These are phyloP conservation scores for Kobus ellipsiprymnus DNA, from an alignment of 2,113 vertebrate species.

Conservation along the genomic window DNA sequence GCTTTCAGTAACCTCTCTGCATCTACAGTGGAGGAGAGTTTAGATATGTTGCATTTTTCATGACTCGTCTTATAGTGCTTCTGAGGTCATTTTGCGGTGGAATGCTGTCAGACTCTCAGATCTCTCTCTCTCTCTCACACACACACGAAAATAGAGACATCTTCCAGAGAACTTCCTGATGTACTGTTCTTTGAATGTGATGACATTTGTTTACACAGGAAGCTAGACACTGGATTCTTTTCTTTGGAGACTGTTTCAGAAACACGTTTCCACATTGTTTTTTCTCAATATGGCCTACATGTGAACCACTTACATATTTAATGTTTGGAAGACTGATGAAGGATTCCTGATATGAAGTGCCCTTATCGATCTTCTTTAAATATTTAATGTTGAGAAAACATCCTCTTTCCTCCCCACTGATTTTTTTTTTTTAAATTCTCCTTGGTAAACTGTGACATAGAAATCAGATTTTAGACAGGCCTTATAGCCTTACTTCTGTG, in stretches of 20 bases:
- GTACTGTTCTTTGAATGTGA: constrained; percentile 45
- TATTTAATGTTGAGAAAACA: constrained; percentile 59
- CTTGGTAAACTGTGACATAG: not conserved
- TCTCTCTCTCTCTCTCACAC: not conserved
- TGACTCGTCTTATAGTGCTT: constrained; percentile 28
- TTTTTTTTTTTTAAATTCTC: not conserved
- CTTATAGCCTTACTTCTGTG: not conserved
- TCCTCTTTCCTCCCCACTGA: not conserved
- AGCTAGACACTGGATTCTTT: constrained; percentile 40
- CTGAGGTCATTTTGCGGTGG: constrained; percentile 34
- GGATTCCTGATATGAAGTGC: constrained; percentile 23
- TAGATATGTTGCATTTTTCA: constrained; percentile 56
- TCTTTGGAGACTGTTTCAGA: constrained; percentile 33
- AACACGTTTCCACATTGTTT: constrained; percentile 15
- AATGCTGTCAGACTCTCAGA: not conserved
- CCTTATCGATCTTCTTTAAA: constrained; percentile 43
- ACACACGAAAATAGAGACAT: constrained; percentile 13
- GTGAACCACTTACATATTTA: not conserved
- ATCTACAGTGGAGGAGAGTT: not conserved
- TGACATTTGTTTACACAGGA: constrained; percentile 58
- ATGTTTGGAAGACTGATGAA: not conserved
- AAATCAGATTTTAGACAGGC: not conserved
- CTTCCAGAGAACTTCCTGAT: constrained; percentile 55
- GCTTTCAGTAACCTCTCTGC: not conserved
- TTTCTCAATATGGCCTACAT: constrained; percentile 3